Conservation (phyloP, 2,888 invertebrate species). For the Phyllotreta striolata region DNA sequence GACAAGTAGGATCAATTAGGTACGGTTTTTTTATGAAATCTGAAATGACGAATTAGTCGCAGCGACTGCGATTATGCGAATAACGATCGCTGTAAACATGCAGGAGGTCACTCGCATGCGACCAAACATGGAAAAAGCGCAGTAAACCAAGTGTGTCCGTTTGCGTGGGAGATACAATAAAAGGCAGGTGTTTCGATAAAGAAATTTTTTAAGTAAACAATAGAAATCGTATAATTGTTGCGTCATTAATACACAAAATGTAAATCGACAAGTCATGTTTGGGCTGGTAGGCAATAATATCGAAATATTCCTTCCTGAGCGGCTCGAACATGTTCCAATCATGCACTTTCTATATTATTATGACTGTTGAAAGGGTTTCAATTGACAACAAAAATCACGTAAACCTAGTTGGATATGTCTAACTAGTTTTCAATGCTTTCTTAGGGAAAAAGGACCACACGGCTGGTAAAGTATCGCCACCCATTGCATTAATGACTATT, state of each 20-base stretch:
- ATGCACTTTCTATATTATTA: too few relatives aligned
- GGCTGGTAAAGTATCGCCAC: conserved; percentile 51
- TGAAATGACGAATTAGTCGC: too few relatives aligned
- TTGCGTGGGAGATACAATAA: conserved; percentile 49
- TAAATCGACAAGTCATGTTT: conserved; percentile 54
- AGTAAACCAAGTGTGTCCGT: conserved; percentile 45
- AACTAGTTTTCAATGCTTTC: conserved; percentile 29
- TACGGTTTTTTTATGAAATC: too few relatives aligned
- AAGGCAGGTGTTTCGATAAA: conserved; percentile 51
- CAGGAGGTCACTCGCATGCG: conserved; percentile 26
- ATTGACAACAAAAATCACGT: too few relatives aligned
- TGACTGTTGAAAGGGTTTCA: too few relatives aligned
- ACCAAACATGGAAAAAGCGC: conserved; percentile 35
- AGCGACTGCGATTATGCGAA: too few relatives aligned
- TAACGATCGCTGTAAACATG: conserved; percentile 11
- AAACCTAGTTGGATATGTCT: conserved; percentile 26
- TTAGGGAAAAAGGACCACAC: conserved; percentile 48
- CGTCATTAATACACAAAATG: conserved; percentile 50
- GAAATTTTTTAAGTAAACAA: conserved; percentile 50
- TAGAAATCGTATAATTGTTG: conserved; percentile 53
- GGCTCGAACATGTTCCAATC: too few relatives aligned
- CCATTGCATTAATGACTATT: conserved; percentile 61
- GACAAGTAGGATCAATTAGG: too few relatives aligned
- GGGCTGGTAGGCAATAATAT: not conserved
- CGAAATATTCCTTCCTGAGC: too few relatives aligned